These are phyloP conservation scores for Diarsia dahlii DNA, from an alignment of 2,888 invertebrate genomes.

Conservation along the genomic window DNA sequence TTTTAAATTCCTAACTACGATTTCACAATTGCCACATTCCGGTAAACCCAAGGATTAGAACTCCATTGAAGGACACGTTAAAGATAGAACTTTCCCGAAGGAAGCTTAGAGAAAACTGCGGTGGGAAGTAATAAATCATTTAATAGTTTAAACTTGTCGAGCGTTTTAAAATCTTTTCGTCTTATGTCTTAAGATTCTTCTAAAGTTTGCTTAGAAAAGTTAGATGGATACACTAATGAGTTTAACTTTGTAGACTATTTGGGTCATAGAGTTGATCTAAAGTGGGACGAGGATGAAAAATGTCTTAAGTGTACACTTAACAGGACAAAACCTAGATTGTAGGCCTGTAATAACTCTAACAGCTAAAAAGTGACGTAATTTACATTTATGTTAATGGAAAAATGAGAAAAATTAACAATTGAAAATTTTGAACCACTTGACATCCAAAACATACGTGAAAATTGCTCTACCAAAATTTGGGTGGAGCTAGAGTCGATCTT, in stretches of 20 bases:
- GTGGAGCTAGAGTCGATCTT: no score
- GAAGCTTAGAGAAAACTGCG: constrained; percentile 13
- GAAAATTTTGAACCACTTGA: neutral
- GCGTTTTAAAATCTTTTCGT: neutral
- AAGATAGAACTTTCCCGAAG: constrained; percentile 20
- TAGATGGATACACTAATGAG: neutral
- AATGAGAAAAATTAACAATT: neutral
- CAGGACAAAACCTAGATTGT: neutral
- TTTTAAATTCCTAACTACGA: no score
- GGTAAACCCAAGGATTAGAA: constrained; percentile 10
- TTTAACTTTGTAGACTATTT: neutral
- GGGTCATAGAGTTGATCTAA: neutral
- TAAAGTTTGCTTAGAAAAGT: neutral
- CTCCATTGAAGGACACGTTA: neutral
- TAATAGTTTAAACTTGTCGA: constrained; percentile 25
- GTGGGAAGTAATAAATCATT: constrained; percentile 39
- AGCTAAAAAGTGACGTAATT: neutral
- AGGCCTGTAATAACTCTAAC: neutral
- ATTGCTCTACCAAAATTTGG: neutral
- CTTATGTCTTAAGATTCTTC: neutral
- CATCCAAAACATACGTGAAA: no score
- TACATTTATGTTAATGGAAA: neutral
- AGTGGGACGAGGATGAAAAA: neutral
- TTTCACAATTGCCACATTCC: neutral
- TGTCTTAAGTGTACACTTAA: neutral